Base-by-base conservation (phyloP, 2,888 invertebrate genomes). In the Proisotoma minuta region DNA sequence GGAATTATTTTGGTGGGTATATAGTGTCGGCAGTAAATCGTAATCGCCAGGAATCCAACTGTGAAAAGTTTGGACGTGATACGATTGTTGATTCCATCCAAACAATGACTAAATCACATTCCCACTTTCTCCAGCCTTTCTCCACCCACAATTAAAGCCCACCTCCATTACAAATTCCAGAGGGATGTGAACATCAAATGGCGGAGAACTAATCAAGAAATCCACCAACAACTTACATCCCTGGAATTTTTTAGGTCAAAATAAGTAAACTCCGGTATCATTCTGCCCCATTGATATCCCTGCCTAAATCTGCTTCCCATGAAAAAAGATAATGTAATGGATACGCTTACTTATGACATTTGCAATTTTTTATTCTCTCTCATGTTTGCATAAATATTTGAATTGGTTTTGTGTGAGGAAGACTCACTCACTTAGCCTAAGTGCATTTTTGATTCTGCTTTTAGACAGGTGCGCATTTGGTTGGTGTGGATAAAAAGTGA, bases 401-500 rank as follows among this genome's bases (percentile, higher is more conserved):
- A 43, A 20, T 43, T 15, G 43, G 4, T 43, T 4, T 20, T 43
- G 8, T 34, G 34, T 34, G 34, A 34, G 34, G 43, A 43, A 43
- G 43, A 43, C n/a, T 15, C 43, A 43, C 18, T 43, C 43, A 43
- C 43, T 43, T 43, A 43, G 20, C 43, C 20, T 43, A 20, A 43
- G 43, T 43, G 43, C 43, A 43, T 43, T 43, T 43, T 43, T 43
- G 43, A 43, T 43, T 43, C 20, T 18, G 20, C 15, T 18, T 43
- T 15, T 43, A 43, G 43, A 43, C 43, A 43, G 43, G 43, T 43
- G 43, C 15, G 43, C 20, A 18, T 43, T 34, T 34, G 34, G 8
- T 34, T 43, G 43, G 43, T 43, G 43, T 43, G 43, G 43, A 43
- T 43, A 43, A 43, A 43, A 43, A 43, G 43, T 43, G 43, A 43